phyloP scores from a whole-genome alignment of 2,113 vertebrate species.

The Festucalex cinctus region DNA sequence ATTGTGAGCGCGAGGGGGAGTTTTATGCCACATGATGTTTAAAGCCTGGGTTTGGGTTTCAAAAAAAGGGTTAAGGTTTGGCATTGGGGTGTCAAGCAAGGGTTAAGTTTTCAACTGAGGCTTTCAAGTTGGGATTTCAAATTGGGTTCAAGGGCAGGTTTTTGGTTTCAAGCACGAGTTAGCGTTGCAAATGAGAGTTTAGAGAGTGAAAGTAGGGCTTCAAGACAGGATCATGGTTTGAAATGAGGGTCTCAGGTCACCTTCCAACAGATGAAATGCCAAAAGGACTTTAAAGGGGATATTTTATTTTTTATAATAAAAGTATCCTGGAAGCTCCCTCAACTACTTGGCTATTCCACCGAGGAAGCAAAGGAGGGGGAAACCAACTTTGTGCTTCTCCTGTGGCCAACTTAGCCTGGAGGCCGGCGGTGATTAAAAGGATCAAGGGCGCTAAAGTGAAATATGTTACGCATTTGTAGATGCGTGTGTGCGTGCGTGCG shows the following conservation, averaged over 20 bases:
- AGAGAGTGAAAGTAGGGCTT: too few relatives aligned
- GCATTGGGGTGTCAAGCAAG: too few relatives aligned
- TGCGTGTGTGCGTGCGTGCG: slow-evolving; percentile 1
- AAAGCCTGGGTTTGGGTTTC: too few relatives aligned
- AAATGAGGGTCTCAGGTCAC: slow-evolving; percentile 18
- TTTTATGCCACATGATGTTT: too few relatives aligned
- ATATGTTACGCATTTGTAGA: background rate
- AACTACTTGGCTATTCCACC: slow-evolving; percentile 50
- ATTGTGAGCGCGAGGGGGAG: too few relatives aligned
- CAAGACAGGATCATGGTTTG: background rate
- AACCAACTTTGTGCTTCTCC: slow-evolving; percentile 6
- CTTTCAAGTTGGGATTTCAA: too few relatives aligned
- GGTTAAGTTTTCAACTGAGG: too few relatives aligned
- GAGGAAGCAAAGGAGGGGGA: slow-evolving; percentile 37
- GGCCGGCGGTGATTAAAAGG: slow-evolving; percentile 20
- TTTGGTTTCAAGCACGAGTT: too few relatives aligned
- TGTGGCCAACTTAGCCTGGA: slow-evolving; percentile 14
- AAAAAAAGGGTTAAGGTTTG: too few relatives aligned
- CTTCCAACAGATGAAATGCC: slow-evolving; percentile 45
- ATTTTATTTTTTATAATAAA: background rate
- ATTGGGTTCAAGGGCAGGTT: too few relatives aligned
- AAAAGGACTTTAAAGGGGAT: slow-evolving; percentile 31
- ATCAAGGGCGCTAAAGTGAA: slow-evolving; percentile 9
- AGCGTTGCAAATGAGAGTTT: too few relatives aligned
- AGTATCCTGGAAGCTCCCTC: too few relatives aligned